Base-by-base conservation (phyloP, 2,797 vertebrate species). In the Melanotaenia trifasciata region DNA sequence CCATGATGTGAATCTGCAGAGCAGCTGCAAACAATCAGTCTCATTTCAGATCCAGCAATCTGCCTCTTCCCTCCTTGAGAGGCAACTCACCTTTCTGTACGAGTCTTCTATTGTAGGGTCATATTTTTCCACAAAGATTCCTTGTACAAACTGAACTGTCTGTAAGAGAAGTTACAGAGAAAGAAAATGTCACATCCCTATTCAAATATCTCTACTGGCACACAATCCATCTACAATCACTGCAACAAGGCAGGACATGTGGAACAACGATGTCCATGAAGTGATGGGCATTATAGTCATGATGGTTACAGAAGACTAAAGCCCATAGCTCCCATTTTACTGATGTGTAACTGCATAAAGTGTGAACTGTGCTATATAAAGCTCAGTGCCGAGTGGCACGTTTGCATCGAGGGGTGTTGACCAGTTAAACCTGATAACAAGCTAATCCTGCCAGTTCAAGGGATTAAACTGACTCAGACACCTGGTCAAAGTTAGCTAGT, bases 101-200 rank as follows among this genome's bases (percentile, higher is more conserved):
- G 98, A 99, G 93, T 99, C 98, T 96, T 99, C 98, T 97, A 99
- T 99, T 93, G 97, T 99, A 78, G 98, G 98, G 92, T 99, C 98
- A 90, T 99, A 99, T 93, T 99, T 99, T 95, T 99, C 98, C 94
- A 99, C 98, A 94, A 99, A 99, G 94, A 99, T 99, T 94, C 98
- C 98, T 95, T 99, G 98, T 92, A 99, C 97, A 94, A 99, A 99
- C 90, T 99, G 98, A 93, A 99, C 98, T 79, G 91, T 92, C 91
- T 92, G 89, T 13, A 85, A 95, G 62, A 93, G 51, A 90, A 74
- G 62, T 81, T 12, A 88, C 28, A 88, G 36, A 79, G 38, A 22
- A 22, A 70, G 28, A 58, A 9, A 36, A 58, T 14, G 36, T 89
- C 63, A 91, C 61, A 78, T 79, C 67, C 35, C 20, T 9, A 72